Evolutionary conservation across 2,113 vertebrate genomes (phyloP).

Genomic region (Bambusicola thoracicus): DNA sequence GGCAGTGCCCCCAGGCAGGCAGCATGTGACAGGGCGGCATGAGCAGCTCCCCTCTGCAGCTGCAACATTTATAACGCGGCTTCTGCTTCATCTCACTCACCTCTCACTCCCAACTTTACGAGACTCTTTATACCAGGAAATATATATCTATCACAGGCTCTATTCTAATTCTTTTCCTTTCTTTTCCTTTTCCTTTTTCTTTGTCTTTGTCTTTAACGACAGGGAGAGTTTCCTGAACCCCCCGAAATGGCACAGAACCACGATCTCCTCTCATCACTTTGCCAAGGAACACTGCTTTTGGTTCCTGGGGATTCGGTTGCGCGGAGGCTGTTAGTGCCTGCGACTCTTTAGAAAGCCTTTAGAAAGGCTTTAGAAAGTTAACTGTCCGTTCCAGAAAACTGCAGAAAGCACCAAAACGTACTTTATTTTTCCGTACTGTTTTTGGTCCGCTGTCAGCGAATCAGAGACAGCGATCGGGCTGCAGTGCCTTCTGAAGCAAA

Average conservation of each 20-base stretch:
- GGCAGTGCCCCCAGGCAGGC: background rate
- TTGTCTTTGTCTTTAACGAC: too few relatives aligned
- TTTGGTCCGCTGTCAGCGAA: background rate
- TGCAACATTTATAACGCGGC: background rate
- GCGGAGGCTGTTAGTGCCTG: background rate
- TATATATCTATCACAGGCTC: background rate
- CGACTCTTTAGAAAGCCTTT: background rate
- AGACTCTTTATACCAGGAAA: background rate
- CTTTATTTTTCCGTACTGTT: background rate
- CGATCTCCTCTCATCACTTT: background rate
- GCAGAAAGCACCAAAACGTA: background rate
- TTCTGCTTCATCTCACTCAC: background rate
- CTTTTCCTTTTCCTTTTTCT: too few relatives aligned
- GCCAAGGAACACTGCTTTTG: background rate
- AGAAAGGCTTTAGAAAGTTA: background rate
- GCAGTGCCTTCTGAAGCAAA: background rate
- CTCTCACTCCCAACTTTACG: background rate
- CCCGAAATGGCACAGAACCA: background rate
- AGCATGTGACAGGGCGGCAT: background rate
- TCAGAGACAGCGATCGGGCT: background rate
- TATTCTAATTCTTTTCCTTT: background rate
- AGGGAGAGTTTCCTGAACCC: background rate
- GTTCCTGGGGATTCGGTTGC: background rate
- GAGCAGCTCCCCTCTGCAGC: background rate
- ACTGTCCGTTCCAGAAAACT: background rate